A percentile compares a stretch with the other conserved stretches of the same genome.
These are phyloP conservation scores for Anoura caudifer DNA, from an alignment of 2,113 vertebrate species.

Conservation along the genomic window DNA sequence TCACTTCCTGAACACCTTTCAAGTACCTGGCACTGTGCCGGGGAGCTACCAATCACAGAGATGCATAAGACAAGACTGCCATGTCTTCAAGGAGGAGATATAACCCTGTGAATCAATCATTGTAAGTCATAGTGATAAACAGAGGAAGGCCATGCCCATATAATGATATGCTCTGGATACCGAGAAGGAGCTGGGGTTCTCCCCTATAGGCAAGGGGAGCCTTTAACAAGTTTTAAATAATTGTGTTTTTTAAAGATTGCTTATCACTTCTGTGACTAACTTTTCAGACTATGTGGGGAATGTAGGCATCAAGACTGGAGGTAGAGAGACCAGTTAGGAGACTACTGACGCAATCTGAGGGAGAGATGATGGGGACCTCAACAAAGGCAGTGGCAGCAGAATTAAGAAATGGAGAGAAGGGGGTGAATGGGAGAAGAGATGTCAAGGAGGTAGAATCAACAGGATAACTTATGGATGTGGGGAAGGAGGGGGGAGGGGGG, in stretches of 20 bases:
- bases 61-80: neutral
- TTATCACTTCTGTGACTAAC: neutral
- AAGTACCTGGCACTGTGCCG: neutral
- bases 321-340: neutral
- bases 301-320: neutral
- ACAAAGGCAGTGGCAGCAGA: neutral
- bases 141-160: neutral
- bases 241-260: neutral
- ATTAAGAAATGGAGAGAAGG: neutral
- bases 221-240: neutral
- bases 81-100: neutral
- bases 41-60: neutral
- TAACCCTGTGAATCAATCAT: neutral
- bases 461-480: neutral
- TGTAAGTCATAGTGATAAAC: neutral
- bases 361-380: neutral
- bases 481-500: neutral
- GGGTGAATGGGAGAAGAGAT: neutral
- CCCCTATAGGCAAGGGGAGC: neutral
- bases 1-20: conserved; percentile 21
- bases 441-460: neutral
- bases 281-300: neutral
- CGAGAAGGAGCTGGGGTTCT: neutral
- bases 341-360: neutral
- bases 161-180: neutral